Conservation (phyloP, 2,113 vertebrate species). For the Acrocephalus arundinaceus region DNA sequence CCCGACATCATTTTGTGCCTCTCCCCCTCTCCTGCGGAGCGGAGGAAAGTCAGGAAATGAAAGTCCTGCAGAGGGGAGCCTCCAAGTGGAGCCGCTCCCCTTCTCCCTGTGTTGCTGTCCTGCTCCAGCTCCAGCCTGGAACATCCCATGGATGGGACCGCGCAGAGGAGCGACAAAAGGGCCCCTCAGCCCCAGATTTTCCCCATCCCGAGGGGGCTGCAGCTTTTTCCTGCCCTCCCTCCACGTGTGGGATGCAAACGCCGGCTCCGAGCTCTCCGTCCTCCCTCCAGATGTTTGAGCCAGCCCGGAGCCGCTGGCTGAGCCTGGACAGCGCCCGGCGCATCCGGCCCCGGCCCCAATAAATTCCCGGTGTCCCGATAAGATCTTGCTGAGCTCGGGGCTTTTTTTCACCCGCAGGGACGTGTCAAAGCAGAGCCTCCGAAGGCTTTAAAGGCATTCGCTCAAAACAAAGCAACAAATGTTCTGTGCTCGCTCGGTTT, state of each 20-base stretch:
- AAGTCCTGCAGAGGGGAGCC: neutral
- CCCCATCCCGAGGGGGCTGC: neutral
- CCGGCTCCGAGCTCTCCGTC: neutral
- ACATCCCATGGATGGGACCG: neutral
- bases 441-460: neutral
- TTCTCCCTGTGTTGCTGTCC: neutral
- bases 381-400: slow-evolving; percentile 39
- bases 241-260: neutral
- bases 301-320: neutral
- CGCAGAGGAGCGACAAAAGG: accelerated
- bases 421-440: neutral
- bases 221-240: neutral
- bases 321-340: neutral
- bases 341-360: neutral
- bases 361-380: slow-evolving; percentile 28
- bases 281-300: neutral
- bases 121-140: neutral
- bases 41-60: neutral
- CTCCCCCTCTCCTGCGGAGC: accelerated
- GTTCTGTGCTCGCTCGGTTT: neutral
- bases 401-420: neutral
- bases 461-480: slow-evolving; percentile 15
- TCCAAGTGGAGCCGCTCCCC: accelerated
- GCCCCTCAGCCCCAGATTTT: neutral
- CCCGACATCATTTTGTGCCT: neutral